Evolutionary conservation across 1,140 invertebrate species (phyloP).

Genomic region (Caenorhabditis elegans): WBcel235 BX284603.4:12497001-12497500

Average conservation of each 20-base stretch:
- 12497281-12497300: background rate
- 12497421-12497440: background rate
- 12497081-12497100: no score
- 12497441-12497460: background rate
- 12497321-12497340: background rate
- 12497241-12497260: background rate
- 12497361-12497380: background rate
- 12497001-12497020: background rate
- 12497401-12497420: background rate
- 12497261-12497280: background rate
- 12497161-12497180: background rate
- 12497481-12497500: background rate
- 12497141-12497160: background rate
- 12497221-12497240: background rate
- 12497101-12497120: no score
- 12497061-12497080: no score
- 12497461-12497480: background rate
- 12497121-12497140: no score
- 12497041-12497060: no score
- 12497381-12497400: background rate
- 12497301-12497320: background rate
- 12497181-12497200: background rate
- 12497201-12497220: no score
- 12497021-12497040: background rate
- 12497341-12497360: background rate